A percentile compares a stretch with the other conserved stretches of the same genome.
These are phyloP conservation scores for Amazona guildingii DNA, from an alignment of 2,113 vertebrate species.

Conservation along the genomic window DNA sequence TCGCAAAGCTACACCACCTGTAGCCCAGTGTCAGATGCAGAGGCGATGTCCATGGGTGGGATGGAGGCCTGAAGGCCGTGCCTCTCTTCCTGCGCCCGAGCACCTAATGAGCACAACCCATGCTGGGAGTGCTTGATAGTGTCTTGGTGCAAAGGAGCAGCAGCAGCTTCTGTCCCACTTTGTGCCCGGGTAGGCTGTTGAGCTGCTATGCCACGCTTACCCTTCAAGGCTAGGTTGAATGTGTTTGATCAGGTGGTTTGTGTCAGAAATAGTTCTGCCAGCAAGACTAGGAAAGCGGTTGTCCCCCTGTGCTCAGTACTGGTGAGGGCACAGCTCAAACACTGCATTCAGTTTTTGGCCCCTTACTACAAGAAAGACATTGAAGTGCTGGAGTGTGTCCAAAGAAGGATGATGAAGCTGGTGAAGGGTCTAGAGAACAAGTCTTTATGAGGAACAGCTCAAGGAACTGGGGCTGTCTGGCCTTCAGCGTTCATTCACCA, in stretches of 20 bases:
- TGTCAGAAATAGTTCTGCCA: neutral
- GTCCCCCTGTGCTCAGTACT: too few species aligned
- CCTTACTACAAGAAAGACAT: neutral
- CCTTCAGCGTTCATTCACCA: neutral
- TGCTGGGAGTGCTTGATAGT: neutral
- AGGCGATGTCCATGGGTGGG: neutral
- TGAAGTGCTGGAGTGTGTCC: neutral
- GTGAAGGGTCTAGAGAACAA: neutral
- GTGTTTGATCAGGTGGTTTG: neutral
- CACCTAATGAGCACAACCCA: fast-evolving
- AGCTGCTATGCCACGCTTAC: neutral
- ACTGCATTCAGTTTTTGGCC: neutral
- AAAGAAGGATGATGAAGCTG: neutral
- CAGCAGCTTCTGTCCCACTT: neutral
- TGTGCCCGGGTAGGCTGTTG: neutral
- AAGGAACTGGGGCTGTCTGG: neutral
- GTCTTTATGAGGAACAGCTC: neutral
- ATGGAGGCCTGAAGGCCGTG: neutral
- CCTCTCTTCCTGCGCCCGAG: neutral
- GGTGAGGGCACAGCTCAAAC: neutral
- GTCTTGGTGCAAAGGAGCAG: neutral
- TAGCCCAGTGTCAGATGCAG: neutral
- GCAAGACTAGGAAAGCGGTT: neutral
- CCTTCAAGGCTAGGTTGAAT: neutral
- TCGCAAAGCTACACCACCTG: neutral